Conservation (phyloP, 2,797 vertebrate species). For the Craterocephalus amniculus region DNA sequence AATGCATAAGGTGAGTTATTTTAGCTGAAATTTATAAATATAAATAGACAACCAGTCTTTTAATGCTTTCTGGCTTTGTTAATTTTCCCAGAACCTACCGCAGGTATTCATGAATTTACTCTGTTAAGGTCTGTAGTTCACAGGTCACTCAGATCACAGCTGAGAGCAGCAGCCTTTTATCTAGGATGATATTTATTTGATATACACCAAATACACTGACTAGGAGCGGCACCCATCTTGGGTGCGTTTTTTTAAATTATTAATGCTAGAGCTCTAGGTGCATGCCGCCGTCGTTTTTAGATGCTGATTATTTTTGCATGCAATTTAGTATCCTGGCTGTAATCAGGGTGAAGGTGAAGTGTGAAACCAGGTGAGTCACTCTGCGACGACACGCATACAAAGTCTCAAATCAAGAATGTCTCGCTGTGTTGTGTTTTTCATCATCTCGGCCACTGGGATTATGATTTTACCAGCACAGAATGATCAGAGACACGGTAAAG, state of each 20-base stretch:
- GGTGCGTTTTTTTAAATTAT: too few species aligned
- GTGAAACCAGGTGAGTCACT: not conserved
- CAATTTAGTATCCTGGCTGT: not conserved
- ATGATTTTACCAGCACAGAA: not conserved
- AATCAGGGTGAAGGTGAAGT: not conserved
- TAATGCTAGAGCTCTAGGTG: not conserved
- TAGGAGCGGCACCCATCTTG: not conserved
- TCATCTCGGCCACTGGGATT: not conserved
- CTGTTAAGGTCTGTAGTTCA: too few species aligned
- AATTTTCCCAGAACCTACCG: not conserved
- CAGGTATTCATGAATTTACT: too few species aligned
- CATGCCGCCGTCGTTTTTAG: too few species aligned
- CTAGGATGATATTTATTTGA: not conserved
- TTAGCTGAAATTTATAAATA: not conserved
- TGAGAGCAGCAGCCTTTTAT: too few species aligned
- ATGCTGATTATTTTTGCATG: not conserved
- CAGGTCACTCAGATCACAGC: too few species aligned
- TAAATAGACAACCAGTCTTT: not conserved
- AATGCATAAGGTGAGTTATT: too few species aligned
- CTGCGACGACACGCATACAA: not conserved
- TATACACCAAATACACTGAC: not conserved
- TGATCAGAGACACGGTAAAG: not conserved
- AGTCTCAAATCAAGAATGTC: not conserved
- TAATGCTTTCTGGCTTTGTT: not conserved
- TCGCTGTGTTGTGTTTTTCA: not conserved